Conservation (phyloP, 2,888 invertebrate genomes). For the Gnatocerus cornutus region DNA sequence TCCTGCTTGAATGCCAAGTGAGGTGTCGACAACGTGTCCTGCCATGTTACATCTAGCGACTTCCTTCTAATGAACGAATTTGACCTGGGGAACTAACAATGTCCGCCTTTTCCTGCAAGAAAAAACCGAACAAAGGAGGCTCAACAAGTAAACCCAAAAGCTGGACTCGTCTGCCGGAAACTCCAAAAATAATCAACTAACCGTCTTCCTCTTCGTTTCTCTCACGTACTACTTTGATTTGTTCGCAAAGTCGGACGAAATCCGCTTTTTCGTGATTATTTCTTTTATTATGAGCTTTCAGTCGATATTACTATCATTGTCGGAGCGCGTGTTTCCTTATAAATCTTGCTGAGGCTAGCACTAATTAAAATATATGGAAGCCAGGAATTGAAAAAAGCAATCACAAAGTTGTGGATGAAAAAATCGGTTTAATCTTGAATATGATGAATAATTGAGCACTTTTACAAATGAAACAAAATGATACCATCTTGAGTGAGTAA, state of each 20-base stretch:
- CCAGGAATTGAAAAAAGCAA: conserved; percentile 22
- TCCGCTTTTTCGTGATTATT: conserved; percentile 50
- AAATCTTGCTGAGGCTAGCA: conserved; percentile 25
- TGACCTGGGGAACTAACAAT: conserved; percentile 44
- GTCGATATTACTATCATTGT: conserved; percentile 47
- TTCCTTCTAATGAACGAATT: conserved; percentile 45
- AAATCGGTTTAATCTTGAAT: conserved; percentile 30
- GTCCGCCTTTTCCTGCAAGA: conserved; percentile 29
- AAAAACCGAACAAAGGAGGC: conserved; percentile 46
- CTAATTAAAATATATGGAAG: conserved; percentile 44
- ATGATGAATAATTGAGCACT: conserved; percentile 35
- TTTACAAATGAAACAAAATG: conserved; percentile 49
- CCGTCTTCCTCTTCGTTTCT: conserved; percentile 46
- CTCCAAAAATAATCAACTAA: conserved; percentile 51
- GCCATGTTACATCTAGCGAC: conserved; percentile 18
- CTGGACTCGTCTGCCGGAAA: conserved; percentile 37
- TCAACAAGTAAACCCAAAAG: conserved; percentile 49
- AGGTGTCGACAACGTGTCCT: conserved; percentile 40
- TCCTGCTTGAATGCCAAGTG: conserved; percentile 34
- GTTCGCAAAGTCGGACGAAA: conserved; percentile 45
- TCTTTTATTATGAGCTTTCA: conserved; percentile 45
- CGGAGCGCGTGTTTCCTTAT: conserved; percentile 18
- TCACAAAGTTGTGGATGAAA: conserved; percentile 9
- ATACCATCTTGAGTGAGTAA: conserved; percentile 47
- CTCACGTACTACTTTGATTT: conserved; percentile 53